phyloP scores from a whole-genome alignment of 2,797 vertebrate genomes.

The Tapera naevia region DNA sequence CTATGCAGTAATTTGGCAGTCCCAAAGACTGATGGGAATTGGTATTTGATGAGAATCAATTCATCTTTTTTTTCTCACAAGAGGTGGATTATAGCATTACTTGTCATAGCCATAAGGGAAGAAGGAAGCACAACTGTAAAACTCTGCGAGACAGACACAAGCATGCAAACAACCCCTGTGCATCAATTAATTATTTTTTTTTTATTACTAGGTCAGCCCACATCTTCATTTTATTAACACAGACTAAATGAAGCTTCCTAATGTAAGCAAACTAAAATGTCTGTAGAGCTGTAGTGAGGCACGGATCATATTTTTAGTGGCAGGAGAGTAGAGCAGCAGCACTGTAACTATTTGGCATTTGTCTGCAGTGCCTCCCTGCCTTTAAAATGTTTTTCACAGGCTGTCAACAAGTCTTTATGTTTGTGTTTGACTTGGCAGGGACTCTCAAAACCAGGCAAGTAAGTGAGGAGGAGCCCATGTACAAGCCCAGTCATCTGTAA shows the following conservation, averaged over 20 bases:
- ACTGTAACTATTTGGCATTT: not conserved
- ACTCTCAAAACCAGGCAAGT: not conserved
- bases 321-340: not conserved
- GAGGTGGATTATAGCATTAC: not conserved
- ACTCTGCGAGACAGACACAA: not conserved
- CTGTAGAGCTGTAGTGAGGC: not conserved
- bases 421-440: constrained; percentile 55
- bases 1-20: not conserved
- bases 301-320: not conserved
- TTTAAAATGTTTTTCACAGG: constrained; percentile 19
- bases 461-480: not conserved
- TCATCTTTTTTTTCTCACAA: not conserved
- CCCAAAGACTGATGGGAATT: not conserved
- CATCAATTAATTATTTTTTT: not conserved
- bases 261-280: not conserved
- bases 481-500: constrained; percentile 29
- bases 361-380: not conserved
- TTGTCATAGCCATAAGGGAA: not conserved
- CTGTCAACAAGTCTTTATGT: constrained; percentile 15
- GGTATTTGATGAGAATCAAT: not conserved
- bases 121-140: not conserved
- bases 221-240: not conserved
- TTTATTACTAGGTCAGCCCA: not conserved
- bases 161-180: not conserved
- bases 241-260: not conserved